A percentile compares a stretch with the other conserved stretches of the same genome.
These are phyloP conservation scores for Melitaea cinxia DNA, from an alignment of 1,140 invertebrate genomes.

Conservation along the genomic window DNA sequence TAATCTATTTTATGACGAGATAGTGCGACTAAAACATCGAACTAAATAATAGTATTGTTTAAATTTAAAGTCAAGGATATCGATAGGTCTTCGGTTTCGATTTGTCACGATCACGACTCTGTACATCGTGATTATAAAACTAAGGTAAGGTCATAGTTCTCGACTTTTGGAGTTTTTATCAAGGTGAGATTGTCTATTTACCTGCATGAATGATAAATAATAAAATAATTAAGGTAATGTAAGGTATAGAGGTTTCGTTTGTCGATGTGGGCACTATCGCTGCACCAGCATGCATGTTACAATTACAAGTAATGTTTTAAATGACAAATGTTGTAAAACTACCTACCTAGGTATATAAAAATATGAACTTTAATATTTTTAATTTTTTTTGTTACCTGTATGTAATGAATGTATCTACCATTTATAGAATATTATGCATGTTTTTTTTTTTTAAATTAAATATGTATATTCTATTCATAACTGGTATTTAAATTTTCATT, in stretches of 20 bases:
- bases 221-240: neutral
- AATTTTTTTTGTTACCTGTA: too few relatives aligned
- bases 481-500: too few relatives aligned
- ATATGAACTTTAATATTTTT: neutral
- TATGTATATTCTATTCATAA: too few relatives aligned
- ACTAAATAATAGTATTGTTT: conserved; percentile 37
- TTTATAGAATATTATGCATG: too few relatives aligned
- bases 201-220: neutral
- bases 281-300: conserved; percentile 48
- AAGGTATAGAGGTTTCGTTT: neutral
- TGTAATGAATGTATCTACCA: too few relatives aligned
- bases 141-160: conserved; percentile 49
- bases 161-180: conserved; percentile 47
- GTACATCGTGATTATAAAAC: conserved; percentile 49
- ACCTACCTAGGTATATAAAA: conserved; percentile 33
- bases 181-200: conserved; percentile 40
- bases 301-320: conserved; percentile 42
- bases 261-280: conserved; percentile 60
- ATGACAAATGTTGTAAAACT: conserved; percentile 38
- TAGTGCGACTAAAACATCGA: conserved; percentile 8
- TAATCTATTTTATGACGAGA: conserved; percentile 16
- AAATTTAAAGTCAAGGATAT: conserved; percentile 66
- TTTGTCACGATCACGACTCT: conserved; percentile 70
- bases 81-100: conserved; percentile 63
- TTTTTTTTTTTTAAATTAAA: too few relatives aligned